Base-by-base conservation (phyloP, 1,140 invertebrate genomes). In the Augochlora pura region DNA sequence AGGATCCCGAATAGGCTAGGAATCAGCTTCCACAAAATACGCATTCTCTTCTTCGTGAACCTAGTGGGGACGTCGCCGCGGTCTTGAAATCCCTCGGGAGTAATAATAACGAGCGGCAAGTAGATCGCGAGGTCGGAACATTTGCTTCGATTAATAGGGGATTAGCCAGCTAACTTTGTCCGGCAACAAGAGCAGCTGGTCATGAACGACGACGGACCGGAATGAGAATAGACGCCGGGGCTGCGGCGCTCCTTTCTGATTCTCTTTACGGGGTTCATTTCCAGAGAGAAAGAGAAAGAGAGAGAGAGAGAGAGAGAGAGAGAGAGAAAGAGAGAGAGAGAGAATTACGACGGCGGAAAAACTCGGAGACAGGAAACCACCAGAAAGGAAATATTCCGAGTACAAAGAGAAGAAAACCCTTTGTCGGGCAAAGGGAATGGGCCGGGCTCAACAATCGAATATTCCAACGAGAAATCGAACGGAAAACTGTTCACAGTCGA, bases 101-200 rank as follows among this genome's bases (percentile, higher is more conserved):
- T 71, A 71, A 77, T 72, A 64, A 77, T 70, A 63, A 60, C 68
- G 67, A 27, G 68, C 59, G 27, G 57, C 64, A 67, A 80, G 78
- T 75, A 54, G 63, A 80, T 68, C 49, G 71, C 62, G 78, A 75
- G 73, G 59, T 69, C 76, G 27, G 59, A 46, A 62, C 76, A 72
- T 71, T 79, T 66, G 77, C 63, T 74, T 74, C 77, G 77, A 79
- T 79, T 73, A 79, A 74, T 62, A 66, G 63, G 25, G 77, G 62
- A 74, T 79, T 79, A 79, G 63, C 39, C 27, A 46, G 49, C 63
- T 39, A 72, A 73, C 77, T 79, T 63, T 66, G 77, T 74, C 38
- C 39, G 49, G 54, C 70, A 74, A 74, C 27, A 60, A 66, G 63
- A 79, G 25, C 77, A 79, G 18, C 63, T 66, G 52, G 70, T 73